Percentiles rank a stretch among this genome's conserved stretches.
Evolutionary conservation across 2,113 vertebrate species (phyloP).

Genomic region (Diadophis punctatus): DNA sequence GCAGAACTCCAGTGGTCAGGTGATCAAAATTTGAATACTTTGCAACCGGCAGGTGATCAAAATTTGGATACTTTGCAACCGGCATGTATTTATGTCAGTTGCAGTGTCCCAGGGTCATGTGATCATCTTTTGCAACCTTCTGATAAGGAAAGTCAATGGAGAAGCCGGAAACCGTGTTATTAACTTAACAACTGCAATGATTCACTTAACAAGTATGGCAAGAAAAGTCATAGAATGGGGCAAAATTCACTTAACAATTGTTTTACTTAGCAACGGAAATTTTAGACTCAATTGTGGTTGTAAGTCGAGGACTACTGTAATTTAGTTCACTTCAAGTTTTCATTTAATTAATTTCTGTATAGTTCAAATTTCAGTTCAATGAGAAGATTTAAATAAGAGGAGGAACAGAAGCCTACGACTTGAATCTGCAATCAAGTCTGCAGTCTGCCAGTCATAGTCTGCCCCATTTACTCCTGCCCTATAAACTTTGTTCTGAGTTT

Average conservation of each 20-base stretch:
- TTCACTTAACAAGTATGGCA: background rate
- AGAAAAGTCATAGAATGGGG: background rate
- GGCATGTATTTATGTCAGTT: background rate
- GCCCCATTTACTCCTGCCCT: background rate
- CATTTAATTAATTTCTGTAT: rapidly evolving
- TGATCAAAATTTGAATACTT: background rate
- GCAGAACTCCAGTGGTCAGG: background rate
- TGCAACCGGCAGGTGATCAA: background rate
- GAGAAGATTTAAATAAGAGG: background rate
- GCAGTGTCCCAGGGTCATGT: background rate
- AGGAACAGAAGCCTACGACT: rapidly evolving
- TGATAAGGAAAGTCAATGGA: background rate
- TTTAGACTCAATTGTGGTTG: background rate
- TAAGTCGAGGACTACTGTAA: rapidly evolving
- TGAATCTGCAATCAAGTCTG: background rate
- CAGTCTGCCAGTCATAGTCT: background rate
- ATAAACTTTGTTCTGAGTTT: background rate
- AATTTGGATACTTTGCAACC: background rate
- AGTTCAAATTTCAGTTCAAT: rapidly evolving
- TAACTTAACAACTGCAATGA: background rate
- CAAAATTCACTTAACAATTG: background rate
- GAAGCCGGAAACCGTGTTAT: background rate
- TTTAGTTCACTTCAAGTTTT: background rate
- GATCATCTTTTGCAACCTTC: background rate
- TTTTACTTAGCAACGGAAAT: background rate